Evolutionary conservation across 2,113 vertebrate genomes (phyloP), one percentile per base, ranked within the genome.

Genomic region (Nerophis lumbriciformis): DNA sequence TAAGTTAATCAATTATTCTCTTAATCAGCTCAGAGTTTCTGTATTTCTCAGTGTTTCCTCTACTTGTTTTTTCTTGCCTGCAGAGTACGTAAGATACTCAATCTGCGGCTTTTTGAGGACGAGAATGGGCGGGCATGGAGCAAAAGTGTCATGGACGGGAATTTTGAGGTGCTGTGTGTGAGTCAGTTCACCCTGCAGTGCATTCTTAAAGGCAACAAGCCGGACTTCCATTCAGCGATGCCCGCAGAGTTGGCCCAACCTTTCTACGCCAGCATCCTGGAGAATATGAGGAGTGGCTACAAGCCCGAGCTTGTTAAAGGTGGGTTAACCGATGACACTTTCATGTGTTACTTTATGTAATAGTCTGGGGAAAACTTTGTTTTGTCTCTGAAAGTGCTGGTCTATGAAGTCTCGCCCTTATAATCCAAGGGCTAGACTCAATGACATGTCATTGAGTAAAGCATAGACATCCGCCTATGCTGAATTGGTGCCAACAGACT

Each of bases 111-210:
- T 51, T 99, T 99, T 47, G 94, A 96, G 65, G 96, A 98, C 45
- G 97, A 97, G 59, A 91, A 87, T 2, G 96, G 95, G 6, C 93
- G 93, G 48, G 91, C 93, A 14, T 98, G 97, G 97, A 92, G 88
- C 42, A 94, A 92, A 69, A 98, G 94, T 0, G 95, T 98, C 49
- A 93, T 95, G 95, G 97, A 98, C 66, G 86, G 87, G 37, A 91
- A 94, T 77, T 93, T 93, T 0, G 97, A 98, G 83, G 92, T 99
- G 49, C 77, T 98, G 50, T 97, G 94, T 57, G 89, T 98, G 76
- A 98, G 97, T 79, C 95, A 99, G 61, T 99, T 99, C 76, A 99
- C 97, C 8, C 92, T 99, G 36, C 95, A 98, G 79, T 97, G 93
- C 55, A 85, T 96, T 51, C 89, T 98, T 59, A 99, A 98, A 78